Evolutionary conservation across 2,113 vertebrate genomes (phyloP).

Genomic region (Vidua chalybeata): DNA sequence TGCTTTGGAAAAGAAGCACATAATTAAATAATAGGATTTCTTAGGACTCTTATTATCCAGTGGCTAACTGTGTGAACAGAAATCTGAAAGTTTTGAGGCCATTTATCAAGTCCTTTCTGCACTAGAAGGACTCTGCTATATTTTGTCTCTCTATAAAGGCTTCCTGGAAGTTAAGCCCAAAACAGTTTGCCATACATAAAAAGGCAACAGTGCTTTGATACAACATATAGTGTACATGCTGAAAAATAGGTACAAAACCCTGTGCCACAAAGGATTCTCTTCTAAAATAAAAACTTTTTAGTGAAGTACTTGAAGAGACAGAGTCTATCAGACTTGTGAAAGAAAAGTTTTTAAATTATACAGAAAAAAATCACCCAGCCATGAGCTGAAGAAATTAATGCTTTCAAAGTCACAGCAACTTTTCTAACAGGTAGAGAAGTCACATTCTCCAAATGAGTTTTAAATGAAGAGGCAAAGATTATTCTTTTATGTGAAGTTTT

Average conservation of each 20-base stretch:
- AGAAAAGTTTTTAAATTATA: neutral
- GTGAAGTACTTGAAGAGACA: neutral
- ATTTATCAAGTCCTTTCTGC: neutral
- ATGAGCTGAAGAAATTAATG: neutral
- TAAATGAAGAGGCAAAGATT: neutral
- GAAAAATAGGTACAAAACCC: neutral
- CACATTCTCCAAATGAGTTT: neutral
- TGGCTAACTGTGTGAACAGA: neutral
- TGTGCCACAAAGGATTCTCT: neutral
- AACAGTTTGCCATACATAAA: neutral
- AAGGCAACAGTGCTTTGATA: slow-evolving; percentile 7
- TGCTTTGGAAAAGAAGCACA: neutral
- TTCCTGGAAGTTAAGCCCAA: neutral
- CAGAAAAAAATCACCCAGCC: neutral
- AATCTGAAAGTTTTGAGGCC: neutral
- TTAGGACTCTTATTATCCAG: neutral
- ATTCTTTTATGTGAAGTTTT: neutral
- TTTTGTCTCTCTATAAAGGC: neutral
- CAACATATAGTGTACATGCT: neutral
- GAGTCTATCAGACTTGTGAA: neutral
- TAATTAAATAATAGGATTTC: neutral
- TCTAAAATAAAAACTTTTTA: neutral
- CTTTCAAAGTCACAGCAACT: neutral
- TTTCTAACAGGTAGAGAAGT: neutral
- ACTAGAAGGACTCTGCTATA: neutral